These are phyloP conservation scores for Phasianus colchicus DNA, from an alignment of 2,113 vertebrate genomes.

Conservation along the genomic window DNA sequence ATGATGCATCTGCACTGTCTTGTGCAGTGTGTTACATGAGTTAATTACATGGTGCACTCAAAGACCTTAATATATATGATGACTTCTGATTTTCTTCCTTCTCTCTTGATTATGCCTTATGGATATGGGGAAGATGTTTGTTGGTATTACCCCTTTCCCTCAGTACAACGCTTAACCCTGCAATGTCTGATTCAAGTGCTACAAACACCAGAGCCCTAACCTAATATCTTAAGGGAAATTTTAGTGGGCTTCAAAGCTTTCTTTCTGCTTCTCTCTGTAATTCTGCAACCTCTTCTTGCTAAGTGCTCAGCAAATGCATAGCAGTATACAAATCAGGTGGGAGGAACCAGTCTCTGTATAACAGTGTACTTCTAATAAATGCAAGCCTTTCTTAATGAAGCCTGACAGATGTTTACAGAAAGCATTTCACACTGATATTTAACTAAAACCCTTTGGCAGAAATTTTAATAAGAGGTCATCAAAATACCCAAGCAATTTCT, in stretches of 20 bases:
- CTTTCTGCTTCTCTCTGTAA: background rate
- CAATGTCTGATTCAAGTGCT: background rate
- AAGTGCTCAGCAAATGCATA: background rate
- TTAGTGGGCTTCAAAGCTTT: background rate
- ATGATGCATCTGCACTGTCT: background rate
- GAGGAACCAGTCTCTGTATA: background rate
- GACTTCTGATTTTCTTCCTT: background rate
- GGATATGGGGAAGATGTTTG: background rate
- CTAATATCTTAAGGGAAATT: background rate
- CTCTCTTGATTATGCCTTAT: background rate
- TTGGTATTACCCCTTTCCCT: background rate
- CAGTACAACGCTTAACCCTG: background rate
- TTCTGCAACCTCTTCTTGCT: background rate
- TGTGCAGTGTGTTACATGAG: background rate
- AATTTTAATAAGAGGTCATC: constrained; percentile 21
- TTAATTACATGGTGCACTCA: background rate
- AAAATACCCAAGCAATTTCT: background rate
- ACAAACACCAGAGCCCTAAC: background rate
- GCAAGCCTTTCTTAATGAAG: background rate
- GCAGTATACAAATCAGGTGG: constrained; percentile 7
- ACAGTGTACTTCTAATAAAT: background rate
- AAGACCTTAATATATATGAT: background rate
- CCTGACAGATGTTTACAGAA: background rate
- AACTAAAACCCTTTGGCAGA: background rate
- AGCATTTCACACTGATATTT: background rate